Percentiles rank a stretch among this genome's conserved stretches.
Conservation (phyloP, 1,140 invertebrate genomes). For the Calosoma granatense region DNA sequence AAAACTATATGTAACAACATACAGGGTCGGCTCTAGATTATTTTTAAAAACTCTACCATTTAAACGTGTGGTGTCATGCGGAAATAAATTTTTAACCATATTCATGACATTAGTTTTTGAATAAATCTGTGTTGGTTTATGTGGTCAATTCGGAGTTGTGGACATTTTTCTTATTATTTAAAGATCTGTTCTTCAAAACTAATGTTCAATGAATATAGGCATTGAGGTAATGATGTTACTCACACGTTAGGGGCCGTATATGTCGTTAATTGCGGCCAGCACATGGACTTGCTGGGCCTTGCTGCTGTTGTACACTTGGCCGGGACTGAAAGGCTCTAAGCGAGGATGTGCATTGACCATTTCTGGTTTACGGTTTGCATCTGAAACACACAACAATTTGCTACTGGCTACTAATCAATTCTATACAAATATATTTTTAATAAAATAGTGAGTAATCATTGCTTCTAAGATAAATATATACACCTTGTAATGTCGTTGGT, state of each 20-base stretch:
- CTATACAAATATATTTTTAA: too few species aligned
- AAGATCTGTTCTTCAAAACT: too few species aligned
- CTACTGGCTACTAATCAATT: background rate
- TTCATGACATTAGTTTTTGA: background rate
- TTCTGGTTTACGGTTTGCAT: slow-evolving; percentile 26
- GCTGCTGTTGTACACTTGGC: slow-evolving; percentile 80
- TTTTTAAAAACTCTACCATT: background rate
- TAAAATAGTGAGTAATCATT: too few species aligned
- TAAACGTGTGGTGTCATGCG: background rate
- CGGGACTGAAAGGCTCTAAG: slow-evolving; percentile 72
- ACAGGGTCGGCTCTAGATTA: too few species aligned
- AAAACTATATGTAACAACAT: too few species aligned
- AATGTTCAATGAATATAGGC: too few species aligned
- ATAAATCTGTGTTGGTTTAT: background rate
- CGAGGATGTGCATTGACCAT: slow-evolving; percentile 47
- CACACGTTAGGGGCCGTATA: background rate
- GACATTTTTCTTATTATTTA: background rate
- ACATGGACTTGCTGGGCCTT: slow-evolving; percentile 84
- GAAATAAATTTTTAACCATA: background rate
- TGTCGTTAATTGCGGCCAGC: slow-evolving; percentile 40
- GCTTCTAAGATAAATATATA: too few species aligned
- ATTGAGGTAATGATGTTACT: background rate
- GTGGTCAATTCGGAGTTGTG: background rate
- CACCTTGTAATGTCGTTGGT: too few species aligned
- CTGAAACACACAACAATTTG: slow-evolving; percentile 11